These are phyloP conservation scores for Apamea monoglypha DNA, from an alignment of 2,888 invertebrate species.

Conservation along the genomic window DNA sequence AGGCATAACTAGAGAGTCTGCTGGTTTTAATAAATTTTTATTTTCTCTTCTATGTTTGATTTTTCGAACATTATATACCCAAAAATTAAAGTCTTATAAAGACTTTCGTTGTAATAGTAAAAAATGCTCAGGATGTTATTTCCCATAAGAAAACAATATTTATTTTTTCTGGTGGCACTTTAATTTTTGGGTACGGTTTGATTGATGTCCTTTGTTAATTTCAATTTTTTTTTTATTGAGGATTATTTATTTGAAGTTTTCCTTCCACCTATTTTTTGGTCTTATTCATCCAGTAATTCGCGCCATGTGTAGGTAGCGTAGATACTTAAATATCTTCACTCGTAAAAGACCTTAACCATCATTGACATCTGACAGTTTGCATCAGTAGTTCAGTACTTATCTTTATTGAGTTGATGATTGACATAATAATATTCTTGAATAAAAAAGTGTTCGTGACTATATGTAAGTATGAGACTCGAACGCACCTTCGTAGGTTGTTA, in stretches of 20 bases:
- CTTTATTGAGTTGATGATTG: constrained; percentile 19
- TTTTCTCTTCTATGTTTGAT: too few species aligned
- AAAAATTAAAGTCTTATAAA: too few species aligned
- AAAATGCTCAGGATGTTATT: too few species aligned
- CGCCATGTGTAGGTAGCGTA: background rate
- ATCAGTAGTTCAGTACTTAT: constrained; percentile 23
- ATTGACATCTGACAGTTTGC: constrained; percentile 20
- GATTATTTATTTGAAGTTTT: background rate
- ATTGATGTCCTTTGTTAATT: background rate
- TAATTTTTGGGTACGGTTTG: too few species aligned
- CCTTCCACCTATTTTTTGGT: too few species aligned
- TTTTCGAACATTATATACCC: background rate
- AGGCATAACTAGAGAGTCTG: background rate
- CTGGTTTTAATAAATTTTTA: background rate
- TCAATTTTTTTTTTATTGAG: too few species aligned
- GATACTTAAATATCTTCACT: constrained; percentile 3
- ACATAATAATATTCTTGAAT: constrained; percentile 27
- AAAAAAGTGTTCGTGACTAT: background rate
- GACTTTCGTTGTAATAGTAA: too few species aligned
- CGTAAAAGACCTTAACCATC: background rate
- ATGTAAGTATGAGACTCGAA: background rate
- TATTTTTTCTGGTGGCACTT: too few species aligned
- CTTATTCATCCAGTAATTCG: background rate
- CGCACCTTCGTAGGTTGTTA: constrained; percentile 1
- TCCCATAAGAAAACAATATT: too few species aligned